Evolutionary conservation across 2,888 invertebrate species (phyloP), one percentile per base, ranked within the genome.

Genomic region (Conus canariensis): DNA sequence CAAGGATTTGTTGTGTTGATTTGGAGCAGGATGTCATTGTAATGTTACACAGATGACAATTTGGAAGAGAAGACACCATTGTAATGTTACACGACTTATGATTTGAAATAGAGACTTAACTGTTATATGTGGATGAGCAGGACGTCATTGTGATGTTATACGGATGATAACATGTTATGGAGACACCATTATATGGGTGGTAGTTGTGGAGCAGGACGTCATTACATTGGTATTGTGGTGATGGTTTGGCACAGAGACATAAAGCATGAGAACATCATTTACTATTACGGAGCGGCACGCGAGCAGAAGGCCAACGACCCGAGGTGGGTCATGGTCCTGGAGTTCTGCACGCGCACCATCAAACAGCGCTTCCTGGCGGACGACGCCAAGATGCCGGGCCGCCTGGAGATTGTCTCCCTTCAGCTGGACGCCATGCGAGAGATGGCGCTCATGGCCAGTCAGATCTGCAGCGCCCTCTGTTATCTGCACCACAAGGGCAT

Each of bases 291-390:
- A 0, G 93, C 94, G 16, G 92, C 93, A 25, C 91, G 93, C 85
- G 91, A 90, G 16, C 91, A 92, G 58, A 92, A 92, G 0, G 91
- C 92, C 10, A 90, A 82, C 25, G 93, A 93, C 58, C 91, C 94
- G 90, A 91, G 92, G 56, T 94, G 94, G 93, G 92, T 95, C n/a
- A 94, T 95, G 94, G 90, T 95, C 12, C 92, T 95, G 91, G 95
- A 95, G 90, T 94, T 92, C 16, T 95, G 95, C 86, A 90, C 92
- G 7, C 91, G 91, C 10, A 95, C 95, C 16, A 91, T 95, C 80
- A 93, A 94, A 90, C 90, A 93, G 67, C 90, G 90, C 85, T 92
- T 95, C 90, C 19, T 82, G 60, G 89, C 90, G 64, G 91, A 91
- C 22, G 87, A 91, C 22, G 91, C 90, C 25, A 88, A 85, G 56